Evolutionary conservation across 2,888 invertebrate genomes (phyloP), one percentile per base, ranked within the genome.

Genomic region (Nysson spinosus): DNA sequence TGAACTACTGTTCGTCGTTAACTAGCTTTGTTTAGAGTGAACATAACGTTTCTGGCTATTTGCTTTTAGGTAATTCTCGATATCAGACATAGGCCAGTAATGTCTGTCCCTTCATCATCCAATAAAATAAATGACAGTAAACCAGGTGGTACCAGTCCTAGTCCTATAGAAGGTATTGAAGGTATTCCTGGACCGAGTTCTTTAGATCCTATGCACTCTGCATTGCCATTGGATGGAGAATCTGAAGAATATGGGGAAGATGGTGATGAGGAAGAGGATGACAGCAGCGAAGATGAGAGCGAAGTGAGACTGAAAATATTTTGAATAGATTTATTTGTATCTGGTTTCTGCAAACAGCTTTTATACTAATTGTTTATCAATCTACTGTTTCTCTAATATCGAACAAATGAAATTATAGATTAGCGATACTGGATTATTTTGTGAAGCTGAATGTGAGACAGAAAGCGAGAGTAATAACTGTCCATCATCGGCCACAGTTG

Each of bases 31-130:
- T n/a, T n/a, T n/a, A n/a, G n/a, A n/a, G n/a, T n/a, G n/a, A n/a
- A n/a, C n/a, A n/a, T n/a, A n/a, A 30, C 30, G 6, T 4, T 42
- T 42, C 11, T 20, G n/a, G 40, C 43, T 57, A 52, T 14, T 24
- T 20, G 24, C 46, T 16, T 68, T 4, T 42, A 75, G 73, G 43
- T 58, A 42, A 39, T 42, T 47, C 42, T 35, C 49, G 54, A 58
- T 11, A 68, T 46, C 60, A 50, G 37, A 65, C 51, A 49, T 56
- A 49, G 58, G 62, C 66, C 77, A 85, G 85, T 84, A 77, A 86
- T 86, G 84, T 86, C 87, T 81, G 79, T 83, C 78, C 83, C 86
- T 77, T 78, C 86, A 43, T 80, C 85, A 46, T 80, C 85, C 61
- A 86, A 83, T 70, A 81, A 79, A 69, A 78, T 82, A 73, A 78